Evolutionary conservation across 2,113 vertebrate species (phyloP), one percentile per base, ranked within the genome.

Genomic region (Mus musculus): DNA sequence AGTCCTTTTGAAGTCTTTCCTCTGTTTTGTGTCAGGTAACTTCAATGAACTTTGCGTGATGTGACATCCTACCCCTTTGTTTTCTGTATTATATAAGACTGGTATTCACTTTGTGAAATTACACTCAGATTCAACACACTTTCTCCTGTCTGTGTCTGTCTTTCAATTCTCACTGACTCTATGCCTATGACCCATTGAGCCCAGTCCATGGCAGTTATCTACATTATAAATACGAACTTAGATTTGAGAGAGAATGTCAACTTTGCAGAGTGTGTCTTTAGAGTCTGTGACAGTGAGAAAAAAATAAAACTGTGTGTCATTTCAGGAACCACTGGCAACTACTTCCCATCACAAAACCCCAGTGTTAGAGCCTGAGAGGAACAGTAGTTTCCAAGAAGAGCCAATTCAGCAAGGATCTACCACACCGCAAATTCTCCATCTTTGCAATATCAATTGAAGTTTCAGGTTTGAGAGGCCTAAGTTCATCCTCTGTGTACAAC

Each of bases 381-480:
- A 56, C n/a, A 20, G 20, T 2, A 77, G 12, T 82, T 91, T 56
- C 16, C 12, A 71, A 56, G 26, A 90, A 1, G 19, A 4, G 16
- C 16, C 26, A 22, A 7, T 5, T 39, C 1, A 7, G 6, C 17
- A n/a, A 69, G 63, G 2, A 5, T 2, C 17, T 28, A 33, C 4
- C n/a, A 8, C 7, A 16, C 19, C 3, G 3, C 26, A 56, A 26
- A 59, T 46, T 1, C n/a, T 46, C 17, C 16, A 30, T 9, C 28
- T 10, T 22, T 65, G 7, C 26, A 72, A 42, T 24, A 36, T 91
- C 56, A 3, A n/a, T 82, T 12, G 56, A 7, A 11, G 5, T 39
- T 78, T 8, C 28, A 84, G 36, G 12, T 42, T 0, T 30, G 49
- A 13, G 19, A 24, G 36, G 5, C 61, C 36, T 26, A 20, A 81